phyloP scores from a whole-genome alignment of 2,888 invertebrate species.

The Linnaemya vulpina region DNA sequence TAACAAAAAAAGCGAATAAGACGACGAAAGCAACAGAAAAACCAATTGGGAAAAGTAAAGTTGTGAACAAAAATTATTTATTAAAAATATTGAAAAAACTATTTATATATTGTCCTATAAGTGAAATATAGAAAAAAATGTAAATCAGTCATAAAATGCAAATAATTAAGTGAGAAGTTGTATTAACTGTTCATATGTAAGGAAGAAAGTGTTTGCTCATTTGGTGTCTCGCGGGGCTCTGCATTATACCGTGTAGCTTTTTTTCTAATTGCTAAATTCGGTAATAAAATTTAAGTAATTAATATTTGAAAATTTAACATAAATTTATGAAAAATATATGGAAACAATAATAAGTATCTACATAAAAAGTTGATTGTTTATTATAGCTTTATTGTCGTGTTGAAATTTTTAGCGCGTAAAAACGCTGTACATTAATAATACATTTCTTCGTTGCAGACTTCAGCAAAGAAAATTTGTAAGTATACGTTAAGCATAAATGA shows the following conservation, averaged over 20 bases:
- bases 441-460: slow-evolving; percentile 67
- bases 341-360: background rate
- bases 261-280: slow-evolving; percentile 28
- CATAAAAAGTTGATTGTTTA: slow-evolving; percentile 38
- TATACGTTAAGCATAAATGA: slow-evolving; percentile 64
- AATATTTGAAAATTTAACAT: slow-evolving; percentile 24
- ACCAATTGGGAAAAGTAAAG: slow-evolving; percentile 62
- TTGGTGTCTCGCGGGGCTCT: slow-evolving; percentile 54
- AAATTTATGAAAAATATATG: slow-evolving; percentile 9
- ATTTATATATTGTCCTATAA: slow-evolving; percentile 41
- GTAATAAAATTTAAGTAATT: slow-evolving; percentile 36
- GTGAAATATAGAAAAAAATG: slow-evolving; percentile 51
- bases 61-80: slow-evolving; percentile 58
- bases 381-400: slow-evolving; percentile 26
- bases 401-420: slow-evolving; percentile 68
- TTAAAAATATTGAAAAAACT: slow-evolving; percentile 55
- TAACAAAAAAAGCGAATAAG: slow-evolving; percentile 52
- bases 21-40: slow-evolving; percentile 57
- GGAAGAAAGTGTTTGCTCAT: slow-evolving; percentile 36
- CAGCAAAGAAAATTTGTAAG: slow-evolving; percentile 70
- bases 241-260: slow-evolving; percentile 37
- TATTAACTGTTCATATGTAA: slow-evolving; percentile 5
- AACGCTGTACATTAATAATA: slow-evolving; percentile 53
- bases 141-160: slow-evolving; percentile 4
- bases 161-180: slow-evolving; percentile 33